Evolutionary conservation across 2,113 vertebrate species (phyloP).

Genomic region (Ursus arctos): DNA sequence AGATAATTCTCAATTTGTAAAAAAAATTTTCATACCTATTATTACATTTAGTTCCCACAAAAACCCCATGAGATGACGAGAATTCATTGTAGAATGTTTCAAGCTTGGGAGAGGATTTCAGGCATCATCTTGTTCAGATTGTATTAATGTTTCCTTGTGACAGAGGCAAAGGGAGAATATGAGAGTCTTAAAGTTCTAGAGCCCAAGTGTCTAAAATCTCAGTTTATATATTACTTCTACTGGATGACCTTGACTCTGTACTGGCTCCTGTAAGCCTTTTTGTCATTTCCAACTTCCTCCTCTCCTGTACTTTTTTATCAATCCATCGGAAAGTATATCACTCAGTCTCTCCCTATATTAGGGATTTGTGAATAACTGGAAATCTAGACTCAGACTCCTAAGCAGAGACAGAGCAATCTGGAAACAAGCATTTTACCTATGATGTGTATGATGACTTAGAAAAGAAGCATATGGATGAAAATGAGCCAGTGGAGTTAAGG

Average conservation of each 20-base stretch:
- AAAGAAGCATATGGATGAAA: background rate
- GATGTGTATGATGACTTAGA: background rate
- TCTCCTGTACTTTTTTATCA: background rate
- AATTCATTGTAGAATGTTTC: slow-evolving; percentile 10
- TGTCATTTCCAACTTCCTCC: slow-evolving; percentile 8
- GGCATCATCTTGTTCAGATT: background rate
- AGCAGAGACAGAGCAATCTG: background rate
- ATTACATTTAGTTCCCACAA: background rate
- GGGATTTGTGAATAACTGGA: background rate
- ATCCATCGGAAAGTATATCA: background rate
- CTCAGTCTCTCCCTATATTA: background rate
- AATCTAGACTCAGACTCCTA: slow-evolving; percentile 29
- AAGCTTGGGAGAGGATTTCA: background rate
- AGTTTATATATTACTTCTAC: background rate
- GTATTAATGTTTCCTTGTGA: background rate
- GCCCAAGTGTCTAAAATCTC: background rate
- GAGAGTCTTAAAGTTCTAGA: slow-evolving; percentile 22
- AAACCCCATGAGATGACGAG: background rate
- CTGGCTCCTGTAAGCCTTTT: background rate
- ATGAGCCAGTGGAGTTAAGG: background rate
- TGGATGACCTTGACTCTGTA: background rate
- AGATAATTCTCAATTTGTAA: slow-evolving; percentile 29
- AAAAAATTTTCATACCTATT: background rate
- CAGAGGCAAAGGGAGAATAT: background rate
- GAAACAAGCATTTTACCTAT: background rate